These are phyloP conservation scores for Coregonus clupeaformis DNA, from an alignment of 2,113 vertebrate genomes.

Conservation along the genomic window DNA sequence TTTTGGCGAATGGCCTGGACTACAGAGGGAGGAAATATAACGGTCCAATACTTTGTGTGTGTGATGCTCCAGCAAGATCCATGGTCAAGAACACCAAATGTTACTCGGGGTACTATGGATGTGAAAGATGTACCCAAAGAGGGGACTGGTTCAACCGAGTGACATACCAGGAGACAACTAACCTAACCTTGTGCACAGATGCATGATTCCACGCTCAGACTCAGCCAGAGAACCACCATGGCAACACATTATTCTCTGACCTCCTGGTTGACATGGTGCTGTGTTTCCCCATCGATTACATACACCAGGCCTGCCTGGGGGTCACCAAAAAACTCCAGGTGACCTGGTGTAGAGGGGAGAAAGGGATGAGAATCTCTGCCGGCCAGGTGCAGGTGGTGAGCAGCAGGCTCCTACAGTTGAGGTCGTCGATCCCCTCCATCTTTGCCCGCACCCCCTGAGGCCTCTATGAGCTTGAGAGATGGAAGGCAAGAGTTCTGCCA, in stretches of 20 bases:
- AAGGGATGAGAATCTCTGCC: constrained; percentile 4
- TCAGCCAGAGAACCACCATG: constrained; percentile 4
- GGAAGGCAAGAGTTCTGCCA: not conserved
- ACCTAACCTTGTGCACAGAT: not conserved
- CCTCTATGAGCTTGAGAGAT: constrained; percentile 7
- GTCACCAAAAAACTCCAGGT: not conserved
- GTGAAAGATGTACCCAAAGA: constrained; percentile 3
- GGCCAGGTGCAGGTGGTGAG: not conserved
- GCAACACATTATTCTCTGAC: not conserved
- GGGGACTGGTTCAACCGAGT: not conserved
- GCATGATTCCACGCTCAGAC: not conserved
- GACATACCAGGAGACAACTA: not conserved
- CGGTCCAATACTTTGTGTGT: not conserved
- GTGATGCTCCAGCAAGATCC: constrained; percentile 1
- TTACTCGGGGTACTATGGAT: constrained; percentile 2
- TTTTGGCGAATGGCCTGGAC: not conserved
- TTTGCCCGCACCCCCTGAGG: constrained; percentile 2
- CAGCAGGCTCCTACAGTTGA: not conserved
- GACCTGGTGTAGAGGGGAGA: constrained; percentile 3
- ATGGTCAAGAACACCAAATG: constrained; percentile 1
- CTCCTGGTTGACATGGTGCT: constrained; percentile 3
- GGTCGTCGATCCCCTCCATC: not conserved
- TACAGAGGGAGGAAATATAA: not conserved
- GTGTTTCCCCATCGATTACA: constrained; percentile 13
- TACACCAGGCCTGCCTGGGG: constrained; percentile 7